These are phyloP conservation scores for Rhagonycha lutea DNA, from an alignment of 2,888 invertebrate genomes.

Conservation along the genomic window DNA sequence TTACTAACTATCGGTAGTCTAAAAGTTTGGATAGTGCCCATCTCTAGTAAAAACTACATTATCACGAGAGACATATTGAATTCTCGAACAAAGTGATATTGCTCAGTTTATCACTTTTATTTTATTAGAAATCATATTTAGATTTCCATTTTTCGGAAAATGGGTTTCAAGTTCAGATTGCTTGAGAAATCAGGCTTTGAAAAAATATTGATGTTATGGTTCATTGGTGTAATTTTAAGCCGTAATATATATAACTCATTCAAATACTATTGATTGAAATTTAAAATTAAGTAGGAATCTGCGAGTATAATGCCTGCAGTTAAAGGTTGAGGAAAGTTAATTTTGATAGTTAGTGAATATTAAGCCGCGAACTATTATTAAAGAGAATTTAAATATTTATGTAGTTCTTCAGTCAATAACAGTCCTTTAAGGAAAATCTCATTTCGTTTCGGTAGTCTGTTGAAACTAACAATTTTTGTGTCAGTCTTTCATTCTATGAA, in stretches of 20 bases:
- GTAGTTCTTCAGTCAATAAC: neutral
- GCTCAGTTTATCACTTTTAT: neutral
- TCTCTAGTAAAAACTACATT: neutral
- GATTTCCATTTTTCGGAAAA: neutral
- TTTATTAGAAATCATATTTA: neutral
- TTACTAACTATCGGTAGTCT: neutral
- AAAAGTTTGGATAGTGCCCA: neutral
- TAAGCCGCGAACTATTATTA: neutral
- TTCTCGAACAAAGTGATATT: neutral
- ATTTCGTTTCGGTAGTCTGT: neutral
- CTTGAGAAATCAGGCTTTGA: neutral
- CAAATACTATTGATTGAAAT: neutral
- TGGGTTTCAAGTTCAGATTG: neutral
- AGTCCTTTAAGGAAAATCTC: neutral
- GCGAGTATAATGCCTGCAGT: neutral
- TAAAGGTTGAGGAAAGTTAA: neutral
- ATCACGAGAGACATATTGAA: neutral
- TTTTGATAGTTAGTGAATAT: neutral
- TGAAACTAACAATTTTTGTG: neutral
- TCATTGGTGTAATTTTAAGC: too few relatives aligned
- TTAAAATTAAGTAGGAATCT: neutral
- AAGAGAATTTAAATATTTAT: neutral
- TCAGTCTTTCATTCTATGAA: neutral
- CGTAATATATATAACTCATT: too few relatives aligned
- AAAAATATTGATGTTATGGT: neutral